These are phyloP conservation scores for Tolmerus cingulatus DNA, from an alignment of 2,888 invertebrate genomes.

Conservation along the genomic window DNA sequence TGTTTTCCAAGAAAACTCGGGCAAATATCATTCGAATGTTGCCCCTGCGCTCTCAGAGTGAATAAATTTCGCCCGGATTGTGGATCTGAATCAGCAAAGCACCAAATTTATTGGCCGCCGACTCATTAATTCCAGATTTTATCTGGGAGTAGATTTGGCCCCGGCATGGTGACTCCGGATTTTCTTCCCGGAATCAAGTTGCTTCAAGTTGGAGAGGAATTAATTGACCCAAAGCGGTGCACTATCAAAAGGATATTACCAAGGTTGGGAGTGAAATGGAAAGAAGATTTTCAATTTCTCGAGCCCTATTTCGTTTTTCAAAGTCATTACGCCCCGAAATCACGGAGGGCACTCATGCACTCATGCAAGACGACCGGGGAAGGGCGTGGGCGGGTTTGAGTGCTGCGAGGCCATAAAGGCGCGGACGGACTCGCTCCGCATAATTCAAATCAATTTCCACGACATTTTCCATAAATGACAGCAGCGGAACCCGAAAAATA, in stretches of 20 bases:
- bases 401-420: background rate
- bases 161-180: background rate
- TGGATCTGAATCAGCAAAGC: background rate
- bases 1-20: background rate
- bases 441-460: constrained; percentile 22
- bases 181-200: background rate
- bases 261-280: background rate
- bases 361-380: background rate
- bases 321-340: background rate
- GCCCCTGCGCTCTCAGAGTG: background rate
- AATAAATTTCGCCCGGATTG: background rate
- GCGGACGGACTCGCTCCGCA: background rate
- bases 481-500: background rate
- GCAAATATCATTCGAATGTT: background rate
- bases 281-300: background rate
- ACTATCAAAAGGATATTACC: background rate
- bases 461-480: constrained; percentile 10
- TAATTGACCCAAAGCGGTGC: background rate
- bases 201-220: background rate
- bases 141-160: background rate
- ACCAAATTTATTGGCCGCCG: background rate
- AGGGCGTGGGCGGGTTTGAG: background rate
- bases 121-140: background rate
- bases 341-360: background rate
- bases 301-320: background rate